Percentiles rank a stretch among this genome's conserved stretches.
These are phyloP conservation scores for Ciconia maguari DNA, from an alignment of 2,113 vertebrate genomes.

Conservation along the genomic window DNA sequence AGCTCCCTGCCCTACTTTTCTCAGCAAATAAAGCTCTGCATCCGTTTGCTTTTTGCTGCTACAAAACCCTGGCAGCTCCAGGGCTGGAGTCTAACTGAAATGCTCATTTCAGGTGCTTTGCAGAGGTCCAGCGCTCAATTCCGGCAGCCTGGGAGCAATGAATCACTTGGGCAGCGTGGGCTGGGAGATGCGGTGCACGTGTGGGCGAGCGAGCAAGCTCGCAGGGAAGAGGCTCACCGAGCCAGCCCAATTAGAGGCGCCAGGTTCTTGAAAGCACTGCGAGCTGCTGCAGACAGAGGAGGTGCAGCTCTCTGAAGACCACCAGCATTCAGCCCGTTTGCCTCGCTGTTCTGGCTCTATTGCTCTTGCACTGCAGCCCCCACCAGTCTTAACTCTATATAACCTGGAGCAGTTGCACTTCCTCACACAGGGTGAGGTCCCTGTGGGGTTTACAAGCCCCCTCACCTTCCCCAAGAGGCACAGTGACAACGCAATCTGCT, in stretches of 20 bases:
- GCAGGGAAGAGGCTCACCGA: neutral
- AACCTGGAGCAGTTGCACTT: neutral
- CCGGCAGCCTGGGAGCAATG: neutral
- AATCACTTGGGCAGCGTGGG: neutral
- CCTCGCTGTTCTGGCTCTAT: neutral
- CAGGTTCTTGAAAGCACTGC: accelerated
- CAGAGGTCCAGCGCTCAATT: neutral
- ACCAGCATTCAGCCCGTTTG: accelerated
- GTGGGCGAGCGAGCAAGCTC: neutral
- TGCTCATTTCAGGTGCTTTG: neutral
- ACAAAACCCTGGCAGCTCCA: neutral
- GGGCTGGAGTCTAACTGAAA: neutral
- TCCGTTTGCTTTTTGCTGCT: neutral
- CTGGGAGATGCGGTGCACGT: accelerated
- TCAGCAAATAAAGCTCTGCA: neutral
- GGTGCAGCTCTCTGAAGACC: neutral
- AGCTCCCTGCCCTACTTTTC: conserved; percentile 27
- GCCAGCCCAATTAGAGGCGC: neutral
- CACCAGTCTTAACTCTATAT: accelerated
- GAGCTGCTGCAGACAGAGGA: neutral
- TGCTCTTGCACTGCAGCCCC: neutral
- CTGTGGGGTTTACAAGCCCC: neutral
- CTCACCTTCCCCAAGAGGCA: neutral
- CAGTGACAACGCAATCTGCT: neutral
- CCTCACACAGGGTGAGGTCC: neutral